A percentile compares a stretch with the other conserved stretches of the same genome.
phyloP scores from a whole-genome alignment of 2,797 vertebrate genomes.

The Halcyon badia region DNA sequence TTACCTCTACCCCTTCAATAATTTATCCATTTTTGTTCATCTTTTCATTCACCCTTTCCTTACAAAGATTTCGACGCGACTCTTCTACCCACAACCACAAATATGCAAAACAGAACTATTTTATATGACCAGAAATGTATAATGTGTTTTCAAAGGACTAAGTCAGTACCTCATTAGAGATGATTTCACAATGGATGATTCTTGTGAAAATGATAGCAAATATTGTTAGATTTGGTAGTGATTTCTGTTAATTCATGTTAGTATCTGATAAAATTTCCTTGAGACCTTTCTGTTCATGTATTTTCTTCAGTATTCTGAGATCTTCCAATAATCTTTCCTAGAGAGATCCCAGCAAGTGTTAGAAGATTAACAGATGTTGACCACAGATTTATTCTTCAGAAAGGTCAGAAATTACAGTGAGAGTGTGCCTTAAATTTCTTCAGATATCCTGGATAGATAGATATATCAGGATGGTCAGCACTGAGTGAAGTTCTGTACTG shows the following conservation, averaged over 20 bases:
- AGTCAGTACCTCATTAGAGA: not conserved
- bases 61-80: fast-evolving
- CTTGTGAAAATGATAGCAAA: not conserved
- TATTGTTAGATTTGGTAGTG: not conserved
- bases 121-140: not conserved
- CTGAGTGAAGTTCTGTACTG: not conserved
- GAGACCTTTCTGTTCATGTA: not conserved
- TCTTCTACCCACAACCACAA: not conserved
- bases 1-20: not conserved
- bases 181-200: not conserved
- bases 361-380: not conserved
- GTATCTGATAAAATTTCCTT: not conserved
- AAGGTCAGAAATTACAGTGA: not conserved
- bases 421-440: not conserved
- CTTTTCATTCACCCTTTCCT: not conserved
- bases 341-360: not conserved
- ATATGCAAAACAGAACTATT: not conserved
- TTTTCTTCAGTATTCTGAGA: not conserved
- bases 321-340: not conserved
- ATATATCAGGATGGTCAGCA: not conserved
- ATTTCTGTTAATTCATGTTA: not conserved
- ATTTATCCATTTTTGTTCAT: not conserved
- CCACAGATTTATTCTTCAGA: not conserved
- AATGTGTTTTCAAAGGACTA: not conserved
- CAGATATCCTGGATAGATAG: not conserved